Conservation (phyloP, 1,140 invertebrate species). For the Drosophila virilis region DNA sequence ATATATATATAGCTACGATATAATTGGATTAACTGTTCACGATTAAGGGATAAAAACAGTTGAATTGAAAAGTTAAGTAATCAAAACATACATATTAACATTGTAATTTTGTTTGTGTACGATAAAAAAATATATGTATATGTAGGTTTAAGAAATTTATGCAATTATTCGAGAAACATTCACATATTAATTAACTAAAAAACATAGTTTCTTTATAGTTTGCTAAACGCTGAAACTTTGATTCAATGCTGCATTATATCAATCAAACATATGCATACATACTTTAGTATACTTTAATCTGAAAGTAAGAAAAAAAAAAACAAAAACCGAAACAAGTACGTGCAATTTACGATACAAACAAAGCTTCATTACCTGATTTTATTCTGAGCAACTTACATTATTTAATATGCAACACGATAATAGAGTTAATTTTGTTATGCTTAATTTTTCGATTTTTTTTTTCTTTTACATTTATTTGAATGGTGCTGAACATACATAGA, state of each 20-base stretch:
- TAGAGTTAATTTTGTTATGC: slow-evolving; percentile 70
- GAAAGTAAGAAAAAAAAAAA: background rate
- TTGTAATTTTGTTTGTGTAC: slow-evolving; percentile 16
- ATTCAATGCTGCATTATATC: background rate
- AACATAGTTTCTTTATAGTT: slow-evolving; percentile 12
- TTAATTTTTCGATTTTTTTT: slow-evolving; percentile 41
- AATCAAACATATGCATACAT: slow-evolving; percentile 10
- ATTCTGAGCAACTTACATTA: slow-evolving; percentile 69
- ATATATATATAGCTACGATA: slow-evolving; percentile 16
- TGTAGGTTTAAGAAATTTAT: slow-evolving; percentile 6
- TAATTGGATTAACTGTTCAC: slow-evolving; percentile 6
- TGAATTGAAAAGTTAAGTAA: background rate
- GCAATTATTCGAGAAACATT: background rate
- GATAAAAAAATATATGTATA: background rate
- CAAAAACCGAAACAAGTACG: slow-evolving; percentile 31
- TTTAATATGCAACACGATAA: slow-evolving; percentile 56
- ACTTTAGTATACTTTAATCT: slow-evolving; percentile 6
- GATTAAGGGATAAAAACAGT: background rate
- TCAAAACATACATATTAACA: slow-evolving; percentile 11
- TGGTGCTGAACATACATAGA: slow-evolving; percentile 60
- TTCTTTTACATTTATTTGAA: slow-evolving; percentile 38
- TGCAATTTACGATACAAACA: slow-evolving; percentile 62
- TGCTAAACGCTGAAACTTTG: slow-evolving; percentile 2
- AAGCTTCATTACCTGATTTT: slow-evolving; percentile 81
- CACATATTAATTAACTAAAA: background rate